These are phyloP conservation scores for Petrocephalus microphthalmus DNA, from an alignment of 2,113 vertebrate genomes.

Conservation along the genomic window DNA sequence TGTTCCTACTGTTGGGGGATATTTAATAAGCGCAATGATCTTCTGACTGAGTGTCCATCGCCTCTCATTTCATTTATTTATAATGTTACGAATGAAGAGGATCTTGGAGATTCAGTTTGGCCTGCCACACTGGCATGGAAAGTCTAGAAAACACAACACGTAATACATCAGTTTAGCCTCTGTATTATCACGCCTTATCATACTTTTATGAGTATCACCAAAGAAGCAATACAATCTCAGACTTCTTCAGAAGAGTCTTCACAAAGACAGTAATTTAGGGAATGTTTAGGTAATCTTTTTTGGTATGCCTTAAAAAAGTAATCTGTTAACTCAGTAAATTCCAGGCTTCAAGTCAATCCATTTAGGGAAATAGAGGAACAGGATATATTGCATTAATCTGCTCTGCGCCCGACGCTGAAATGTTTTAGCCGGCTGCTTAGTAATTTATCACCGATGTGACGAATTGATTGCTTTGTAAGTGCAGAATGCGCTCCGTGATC, in stretches of 20 bases:
- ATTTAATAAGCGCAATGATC: not conserved
- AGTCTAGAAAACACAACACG: not conserved
- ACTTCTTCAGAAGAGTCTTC: not conserved
- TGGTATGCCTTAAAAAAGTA: not conserved
- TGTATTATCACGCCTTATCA: not conserved
- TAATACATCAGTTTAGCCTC: not conserved
- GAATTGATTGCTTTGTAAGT: slow-evolving; percentile 9
- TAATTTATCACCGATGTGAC: not conserved
- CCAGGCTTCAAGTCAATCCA: slow-evolving; percentile 3
- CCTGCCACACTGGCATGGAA: not conserved
- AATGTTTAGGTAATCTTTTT: not conserved
- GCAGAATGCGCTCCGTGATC: not conserved
- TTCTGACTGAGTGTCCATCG: not conserved
- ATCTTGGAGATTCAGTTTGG: not conserved
- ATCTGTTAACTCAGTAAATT: not conserved
- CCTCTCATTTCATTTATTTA: not conserved
- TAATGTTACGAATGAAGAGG: not conserved
- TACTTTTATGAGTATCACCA: not conserved
- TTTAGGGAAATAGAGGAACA: not conserved
- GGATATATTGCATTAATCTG: slow-evolving; percentile 10
- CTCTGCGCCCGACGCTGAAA: not conserved
- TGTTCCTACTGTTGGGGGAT: not conserved
- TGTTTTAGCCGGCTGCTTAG: not conserved
- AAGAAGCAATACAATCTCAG: not conserved
- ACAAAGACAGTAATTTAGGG: not conserved